phyloP scores from a whole-genome alignment of 92 coral and sea anemone genomes.

The Ricordea florida region DNA sequence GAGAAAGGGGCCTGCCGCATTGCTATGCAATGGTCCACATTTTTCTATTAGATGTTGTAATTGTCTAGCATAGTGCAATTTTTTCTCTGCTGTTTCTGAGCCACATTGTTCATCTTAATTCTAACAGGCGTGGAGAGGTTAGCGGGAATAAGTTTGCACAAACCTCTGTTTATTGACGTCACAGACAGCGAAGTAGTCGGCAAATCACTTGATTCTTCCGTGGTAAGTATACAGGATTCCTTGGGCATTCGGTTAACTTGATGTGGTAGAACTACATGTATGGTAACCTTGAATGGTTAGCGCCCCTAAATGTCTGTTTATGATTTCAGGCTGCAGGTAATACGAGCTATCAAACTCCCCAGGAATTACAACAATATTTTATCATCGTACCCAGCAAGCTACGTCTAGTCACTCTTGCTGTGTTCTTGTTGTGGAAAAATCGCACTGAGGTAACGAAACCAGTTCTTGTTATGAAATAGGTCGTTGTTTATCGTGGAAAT shows the following conservation, averaged over 20 bases:
- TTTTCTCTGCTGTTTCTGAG: background rate
- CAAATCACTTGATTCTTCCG: too few species aligned
- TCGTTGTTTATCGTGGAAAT: too few species aligned
- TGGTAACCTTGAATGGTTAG: too few species aligned
- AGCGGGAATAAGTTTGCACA: conserved; percentile 66
- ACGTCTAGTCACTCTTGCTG: conserved; percentile 87
- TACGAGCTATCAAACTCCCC: conserved; percentile 64
- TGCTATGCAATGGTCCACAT: too few species aligned
- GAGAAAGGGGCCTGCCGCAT: too few species aligned
- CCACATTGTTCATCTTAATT: background rate
- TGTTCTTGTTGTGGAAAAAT: conserved; percentile 71
- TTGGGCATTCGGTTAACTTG: too few species aligned
- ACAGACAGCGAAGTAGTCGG: conserved; percentile 39
- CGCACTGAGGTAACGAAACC: conserved; percentile 27
- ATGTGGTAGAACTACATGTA: too few species aligned
- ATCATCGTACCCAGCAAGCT: conserved; percentile 90
- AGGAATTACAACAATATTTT: conserved; percentile 80
- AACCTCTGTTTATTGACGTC: conserved; percentile 75
- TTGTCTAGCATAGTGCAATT: too few species aligned
- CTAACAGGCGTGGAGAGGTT: conserved; percentile 82
- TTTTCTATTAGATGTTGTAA: too few species aligned
- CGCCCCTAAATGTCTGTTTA: too few species aligned
- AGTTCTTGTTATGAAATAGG: too few species aligned
- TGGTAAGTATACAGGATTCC: too few species aligned
- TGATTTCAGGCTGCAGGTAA: background rate